A percentile compares a stretch with the other conserved stretches of the same genome.
phyloP scores from a whole-genome alignment of 2,888 invertebrate species.

The Lobophora halterata region DNA sequence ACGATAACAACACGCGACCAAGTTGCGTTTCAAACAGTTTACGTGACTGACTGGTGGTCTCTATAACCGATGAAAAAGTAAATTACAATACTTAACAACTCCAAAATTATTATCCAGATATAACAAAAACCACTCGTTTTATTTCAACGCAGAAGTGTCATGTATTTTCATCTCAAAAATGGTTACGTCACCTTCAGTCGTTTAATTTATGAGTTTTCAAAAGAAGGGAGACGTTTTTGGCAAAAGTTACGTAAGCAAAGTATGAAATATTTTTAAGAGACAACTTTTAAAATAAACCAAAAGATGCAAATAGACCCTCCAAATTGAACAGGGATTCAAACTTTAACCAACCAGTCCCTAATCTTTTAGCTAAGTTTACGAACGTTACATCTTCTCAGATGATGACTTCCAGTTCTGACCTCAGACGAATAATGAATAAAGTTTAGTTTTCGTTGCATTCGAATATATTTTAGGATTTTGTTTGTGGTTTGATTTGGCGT shows the following conservation, averaged over 20 bases:
- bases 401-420: conserved; percentile 17
- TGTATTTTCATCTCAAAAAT: background rate
- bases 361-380: conserved; percentile 29
- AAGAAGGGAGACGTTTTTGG: background rate
- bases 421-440: conserved; percentile 18
- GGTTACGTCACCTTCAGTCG: background rate
- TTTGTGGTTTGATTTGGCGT: conserved; percentile 32
- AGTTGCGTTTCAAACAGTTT: conserved; percentile 20
- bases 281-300: conserved; percentile 42
- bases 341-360: conserved; percentile 58
- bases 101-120: conserved; percentile 3
- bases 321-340: conserved; percentile 66
- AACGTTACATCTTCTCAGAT: conserved; percentile 16
- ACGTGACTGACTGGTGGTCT: conserved; percentile 25
- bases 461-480: conserved; percentile 28
- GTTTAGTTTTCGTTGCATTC: conserved; percentile 31
- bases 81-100: conserved; percentile 17
- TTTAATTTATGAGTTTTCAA: too few relatives aligned
- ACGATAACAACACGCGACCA: conserved; percentile 27
- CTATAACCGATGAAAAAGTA: conserved; percentile 19
- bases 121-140: conserved; percentile 2
- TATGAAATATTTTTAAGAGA: conserved; percentile 36
- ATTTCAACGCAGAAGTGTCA: background rate
- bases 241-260: conserved; percentile 5
- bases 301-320: conserved; percentile 65